Conservation (phyloP, 23 tunicate genomes). For the Halocynthia roretzi region DNA sequence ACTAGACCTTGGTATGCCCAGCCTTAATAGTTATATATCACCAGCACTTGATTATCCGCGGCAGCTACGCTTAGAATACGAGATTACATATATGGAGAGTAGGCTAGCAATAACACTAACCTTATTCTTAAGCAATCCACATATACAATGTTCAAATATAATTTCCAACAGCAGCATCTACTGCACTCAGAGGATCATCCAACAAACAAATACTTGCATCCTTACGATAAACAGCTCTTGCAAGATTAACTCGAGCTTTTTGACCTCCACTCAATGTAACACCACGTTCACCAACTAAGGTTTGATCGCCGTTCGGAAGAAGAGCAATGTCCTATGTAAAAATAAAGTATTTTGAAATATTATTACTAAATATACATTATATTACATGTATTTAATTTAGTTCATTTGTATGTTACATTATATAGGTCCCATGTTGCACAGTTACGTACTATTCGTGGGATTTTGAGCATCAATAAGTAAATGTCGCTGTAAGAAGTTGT, state of each 20-base stretch:
- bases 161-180: constrained; percentile 70
- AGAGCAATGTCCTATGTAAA: constrained; percentile 37
- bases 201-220: constrained; percentile 39
- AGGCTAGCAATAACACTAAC: constrained; percentile 9
- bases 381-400: not conserved
- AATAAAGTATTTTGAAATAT: not conserved
- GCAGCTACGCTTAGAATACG: too few species aligned
- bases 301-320: constrained; percentile 51
- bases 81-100: too few species aligned
- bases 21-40: not conserved
- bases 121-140: constrained; percentile 43
- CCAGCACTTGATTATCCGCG: not conserved
- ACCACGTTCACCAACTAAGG: constrained; percentile 80
- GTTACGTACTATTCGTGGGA: too few species aligned
- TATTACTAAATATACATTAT: too few species aligned
- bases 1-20: not conserved
- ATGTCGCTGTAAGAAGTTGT: too few species aligned
- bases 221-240: constrained; percentile 58
- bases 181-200: constrained; percentile 93
- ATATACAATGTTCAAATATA: constrained; percentile 60
- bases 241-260: constrained; percentile 82
- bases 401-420: not conserved
- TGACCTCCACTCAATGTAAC: constrained; percentile 90
- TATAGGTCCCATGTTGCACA: not conserved
- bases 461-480: too few species aligned